phyloP scores from a whole-genome alignment of 1,140 invertebrate genomes.

The Lepeophtheirus salmonis region DNA sequence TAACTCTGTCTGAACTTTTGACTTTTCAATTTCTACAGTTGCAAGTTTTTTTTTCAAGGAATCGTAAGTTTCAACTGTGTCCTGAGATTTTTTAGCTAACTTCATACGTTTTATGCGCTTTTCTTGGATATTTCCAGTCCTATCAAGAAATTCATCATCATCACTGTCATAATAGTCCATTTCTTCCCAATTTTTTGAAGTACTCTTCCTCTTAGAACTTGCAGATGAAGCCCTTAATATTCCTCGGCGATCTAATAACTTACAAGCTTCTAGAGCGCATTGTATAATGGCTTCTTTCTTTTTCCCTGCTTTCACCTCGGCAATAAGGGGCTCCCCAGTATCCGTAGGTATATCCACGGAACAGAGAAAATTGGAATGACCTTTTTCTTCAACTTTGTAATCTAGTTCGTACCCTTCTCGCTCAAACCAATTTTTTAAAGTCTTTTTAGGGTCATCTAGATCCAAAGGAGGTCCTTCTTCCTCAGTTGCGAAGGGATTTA shows the following conservation, averaged over 20 bases:
- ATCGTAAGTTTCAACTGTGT: conserved; percentile 36
- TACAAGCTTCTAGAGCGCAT: conserved; percentile 81
- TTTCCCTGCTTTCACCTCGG: conserved; percentile 67
- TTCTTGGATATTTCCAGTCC: conserved; percentile 75
- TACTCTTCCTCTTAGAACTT: background rate
- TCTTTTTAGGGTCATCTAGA: conserved; percentile 85
- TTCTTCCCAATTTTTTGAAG: conserved; percentile 48
- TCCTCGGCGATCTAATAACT: conserved; percentile 64
- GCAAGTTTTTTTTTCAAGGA: conserved; percentile 33
- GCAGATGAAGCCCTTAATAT: conserved; percentile 35
- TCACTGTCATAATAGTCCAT: conserved; percentile 92
- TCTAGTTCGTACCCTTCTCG: conserved; percentile 68
- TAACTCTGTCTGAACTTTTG: conserved; percentile 3
- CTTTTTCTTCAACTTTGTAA: conserved; percentile 63
- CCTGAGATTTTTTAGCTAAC: conserved; percentile 42
- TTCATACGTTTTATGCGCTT: conserved; percentile 62
- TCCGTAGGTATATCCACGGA: conserved; percentile 47
- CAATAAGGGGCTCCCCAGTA: conserved; percentile 43
- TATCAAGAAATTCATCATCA: conserved; percentile 84
- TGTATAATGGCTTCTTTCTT: conserved; percentile 85
- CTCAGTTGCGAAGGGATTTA: conserved; percentile 41
- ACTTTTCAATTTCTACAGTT: conserved; percentile 31
- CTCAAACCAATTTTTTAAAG: conserved; percentile 80
- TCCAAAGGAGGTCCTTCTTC: conserved; percentile 43
- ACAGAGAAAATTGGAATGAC: conserved; percentile 47